A percentile compares a stretch with the other conserved stretches of the same genome.
Conservation (phyloP, 2,888 invertebrate species). For the Phengaris arion region DNA sequence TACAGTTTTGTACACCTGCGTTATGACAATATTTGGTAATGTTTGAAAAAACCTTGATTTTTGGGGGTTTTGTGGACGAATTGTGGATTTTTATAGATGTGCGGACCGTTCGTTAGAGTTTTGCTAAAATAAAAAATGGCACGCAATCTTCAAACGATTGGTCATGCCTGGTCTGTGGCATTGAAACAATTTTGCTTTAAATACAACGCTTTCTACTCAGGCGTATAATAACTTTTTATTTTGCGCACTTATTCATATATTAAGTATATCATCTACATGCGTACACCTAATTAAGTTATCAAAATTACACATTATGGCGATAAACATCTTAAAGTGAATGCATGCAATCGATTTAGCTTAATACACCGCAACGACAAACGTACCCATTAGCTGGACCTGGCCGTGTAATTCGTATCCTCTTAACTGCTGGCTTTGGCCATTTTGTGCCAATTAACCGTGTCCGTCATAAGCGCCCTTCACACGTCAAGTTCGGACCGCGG, state of each 20-base stretch:
- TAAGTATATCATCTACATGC: neutral
- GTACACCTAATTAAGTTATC: slow-evolving; percentile 29
- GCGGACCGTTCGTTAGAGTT: too few relatives aligned
- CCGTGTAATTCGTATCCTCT: slow-evolving; percentile 41
- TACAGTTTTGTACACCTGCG: too few relatives aligned
- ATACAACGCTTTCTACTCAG: too few relatives aligned
- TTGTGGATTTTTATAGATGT: too few relatives aligned
- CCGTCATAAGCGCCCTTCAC: slow-evolving; percentile 28
- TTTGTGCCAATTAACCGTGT: slow-evolving; percentile 50
- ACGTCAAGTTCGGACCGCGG: too few relatives aligned
- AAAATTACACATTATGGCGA: slow-evolving; percentile 13
- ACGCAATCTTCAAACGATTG: too few relatives aligned
- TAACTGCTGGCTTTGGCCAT: slow-evolving; percentile 43
- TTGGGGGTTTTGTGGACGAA: too few relatives aligned
- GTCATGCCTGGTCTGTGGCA: too few relatives aligned
- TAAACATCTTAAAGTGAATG: slow-evolving; percentile 18
- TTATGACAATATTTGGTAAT: too few relatives aligned
- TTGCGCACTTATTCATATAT: neutral
- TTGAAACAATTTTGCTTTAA: too few relatives aligned
- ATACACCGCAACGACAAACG: slow-evolving; percentile 27
- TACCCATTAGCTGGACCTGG: slow-evolving; percentile 40
- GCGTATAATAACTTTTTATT: neutral
- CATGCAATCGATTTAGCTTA: slow-evolving; percentile 13
- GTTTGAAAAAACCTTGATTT: too few relatives aligned
- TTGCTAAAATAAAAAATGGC: too few relatives aligned